Conservation (phyloP, 2,888 invertebrate genomes). For the Noctua janthina region DNA sequence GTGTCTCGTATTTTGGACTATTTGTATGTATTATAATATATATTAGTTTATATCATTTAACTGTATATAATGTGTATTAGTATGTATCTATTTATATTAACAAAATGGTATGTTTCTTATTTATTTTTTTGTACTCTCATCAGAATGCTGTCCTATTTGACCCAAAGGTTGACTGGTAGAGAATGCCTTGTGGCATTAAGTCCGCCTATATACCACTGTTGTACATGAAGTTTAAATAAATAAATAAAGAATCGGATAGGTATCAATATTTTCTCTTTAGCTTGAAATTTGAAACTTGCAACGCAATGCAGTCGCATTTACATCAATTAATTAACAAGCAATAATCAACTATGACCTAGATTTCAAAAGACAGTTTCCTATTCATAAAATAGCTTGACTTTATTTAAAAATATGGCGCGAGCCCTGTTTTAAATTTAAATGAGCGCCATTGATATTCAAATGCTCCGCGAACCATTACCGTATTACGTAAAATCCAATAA, state of each 20-base stretch:
- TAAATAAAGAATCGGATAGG: background rate
- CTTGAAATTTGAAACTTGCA: background rate
- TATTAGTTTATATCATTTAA: too few relatives aligned
- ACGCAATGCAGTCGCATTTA: background rate
- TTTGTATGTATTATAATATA: too few relatives aligned
- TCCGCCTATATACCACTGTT: too few relatives aligned
- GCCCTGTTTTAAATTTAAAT: constrained; percentile 57
- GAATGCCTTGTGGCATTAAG: too few relatives aligned
- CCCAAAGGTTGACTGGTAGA: too few relatives aligned
- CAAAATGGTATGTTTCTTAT: too few relatives aligned
- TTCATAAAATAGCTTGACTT: constrained; percentile 32
- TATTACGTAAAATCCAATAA: constrained; percentile 87
- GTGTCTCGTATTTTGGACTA: too few relatives aligned
- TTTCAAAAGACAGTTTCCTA: constrained; percentile 2
- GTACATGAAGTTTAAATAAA: too few relatives aligned
- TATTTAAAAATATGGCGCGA: constrained; percentile 33
- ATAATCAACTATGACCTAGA: background rate
- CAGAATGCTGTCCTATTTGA: too few relatives aligned
- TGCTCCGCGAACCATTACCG: constrained; percentile 72
- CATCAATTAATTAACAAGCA: background rate
- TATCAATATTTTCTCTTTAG: background rate
- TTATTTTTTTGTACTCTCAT: too few relatives aligned
- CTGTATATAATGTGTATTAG: too few relatives aligned
- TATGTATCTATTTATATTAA: too few relatives aligned
- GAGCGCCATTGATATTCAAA: constrained; percentile 76